Evolutionary conservation across 1,140 invertebrate species (phyloP), one percentile per base, ranked within the genome.

Genomic region (Lerema accius): DNA sequence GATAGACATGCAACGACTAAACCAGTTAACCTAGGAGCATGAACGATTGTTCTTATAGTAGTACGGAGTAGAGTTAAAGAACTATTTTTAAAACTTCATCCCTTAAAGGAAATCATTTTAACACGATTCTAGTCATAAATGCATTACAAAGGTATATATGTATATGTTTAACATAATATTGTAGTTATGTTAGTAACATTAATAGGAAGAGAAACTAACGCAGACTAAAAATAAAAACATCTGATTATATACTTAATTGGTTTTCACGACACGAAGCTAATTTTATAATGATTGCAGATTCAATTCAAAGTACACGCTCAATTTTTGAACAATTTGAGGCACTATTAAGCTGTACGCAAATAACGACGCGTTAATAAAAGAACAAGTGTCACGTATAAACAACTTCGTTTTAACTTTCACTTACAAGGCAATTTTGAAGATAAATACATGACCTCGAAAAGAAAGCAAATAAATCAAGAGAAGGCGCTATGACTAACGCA

Each of bases 401-500:
- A 65, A 68, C 58, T 60, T 69, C 61, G 48, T 73, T 76, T 51
- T 70, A 78, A 83, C 86, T 89, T 89, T 87, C 86, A 82, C 86
- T 80, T 66, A 50, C 61, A 73, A 75, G 46, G 56, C 62, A 77
- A 76, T 79, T 74, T 69, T 66, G 65, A 70, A 84, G 69, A 81
- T 63, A 80, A 80, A 80, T 70, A 75, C 49, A 65, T 73, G 73
- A 82, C 72, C 76, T 76, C 74, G 49, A 81, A 82, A 83, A 74
- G 77, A 84, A 79, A 81, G 74, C 69, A 78, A 80, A 79, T 78
- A 81, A 82, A 80, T 81, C 71, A 80, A 76, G 74, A 77, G 67
- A 80, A 75, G 63, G 65, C 64, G 65, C 59, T 50, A 43, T 65
- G 63, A 11, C 56, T 59, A 46, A 59, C 66, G 69, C 61, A 69